Percentiles rank a stretch among this genome's conserved stretches.
phyloP scores from a whole-genome alignment of 2,888 invertebrate genomes.

The Agriopis aurantiaria region DNA sequence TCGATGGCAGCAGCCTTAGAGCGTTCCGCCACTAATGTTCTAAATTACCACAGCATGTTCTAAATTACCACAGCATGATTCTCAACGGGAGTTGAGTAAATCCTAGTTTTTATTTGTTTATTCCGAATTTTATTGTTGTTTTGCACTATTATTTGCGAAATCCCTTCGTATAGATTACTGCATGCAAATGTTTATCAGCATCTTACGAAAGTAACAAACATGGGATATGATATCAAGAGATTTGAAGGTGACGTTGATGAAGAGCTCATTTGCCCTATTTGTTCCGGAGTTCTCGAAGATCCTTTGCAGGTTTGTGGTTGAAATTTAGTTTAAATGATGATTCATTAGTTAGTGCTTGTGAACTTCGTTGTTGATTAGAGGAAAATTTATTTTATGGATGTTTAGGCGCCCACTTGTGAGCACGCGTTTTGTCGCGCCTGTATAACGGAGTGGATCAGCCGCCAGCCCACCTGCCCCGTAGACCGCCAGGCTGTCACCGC shows the following conservation, averaged over 20 bases:
- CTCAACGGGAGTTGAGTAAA: slow-evolving; percentile 17
- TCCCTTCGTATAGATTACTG: slow-evolving; percentile 43
- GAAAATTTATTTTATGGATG: neutral
- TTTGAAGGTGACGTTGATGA: slow-evolving; percentile 99
- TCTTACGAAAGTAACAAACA: slow-evolving; percentile 73
- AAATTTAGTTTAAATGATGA: neutral
- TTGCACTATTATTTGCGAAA: slow-evolving; percentile 43
- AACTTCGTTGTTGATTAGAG: neutral
- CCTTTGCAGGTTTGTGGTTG: slow-evolving; percentile 92
- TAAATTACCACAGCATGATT: no score
- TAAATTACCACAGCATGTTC: no score
- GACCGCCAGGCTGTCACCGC: slow-evolving; percentile 96
- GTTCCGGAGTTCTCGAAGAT: slow-evolving; percentile 97
- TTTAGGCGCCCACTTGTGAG: slow-evolving; percentile 96
- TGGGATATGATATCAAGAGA: slow-evolving; percentile 98
- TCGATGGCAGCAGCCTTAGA: no score
- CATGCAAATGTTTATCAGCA: slow-evolving; percentile 61
- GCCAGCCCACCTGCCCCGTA: slow-evolving; percentile 97
- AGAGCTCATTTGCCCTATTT: slow-evolving; percentile 98
- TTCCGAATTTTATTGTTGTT: slow-evolving; percentile 54
- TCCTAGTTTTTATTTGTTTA: slow-evolving; percentile 58
- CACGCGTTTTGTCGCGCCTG: slow-evolving; percentile 98
- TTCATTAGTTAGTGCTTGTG: neutral
- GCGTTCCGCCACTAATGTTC: no score
- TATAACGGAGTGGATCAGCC: slow-evolving; percentile 97